Evolutionary conservation across 2,113 vertebrate genomes (phyloP), one percentile per base, ranked within the genome.

Genomic region (Meleagris gallopavo): DNA sequence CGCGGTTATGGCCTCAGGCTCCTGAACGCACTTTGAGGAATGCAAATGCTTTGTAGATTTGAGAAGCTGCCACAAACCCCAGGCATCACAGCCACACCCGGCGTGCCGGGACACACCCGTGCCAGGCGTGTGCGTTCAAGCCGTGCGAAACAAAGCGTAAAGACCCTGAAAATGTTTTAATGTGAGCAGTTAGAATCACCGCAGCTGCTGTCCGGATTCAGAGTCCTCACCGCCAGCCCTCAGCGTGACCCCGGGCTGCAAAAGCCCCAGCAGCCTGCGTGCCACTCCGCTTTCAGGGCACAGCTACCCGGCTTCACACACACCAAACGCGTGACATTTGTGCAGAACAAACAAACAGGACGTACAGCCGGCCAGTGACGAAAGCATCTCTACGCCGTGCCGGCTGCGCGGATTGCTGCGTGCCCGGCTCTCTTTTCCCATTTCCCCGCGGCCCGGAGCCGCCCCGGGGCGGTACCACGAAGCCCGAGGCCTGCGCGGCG

Each of bases 381-480:
- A 36, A 34, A 25, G 64, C 65, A 6, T 22, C 54, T 10, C 5
- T 13, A 25, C 40, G 40, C 62, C 21, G 18, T 8, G 24, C 36
- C 2, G 70, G 86, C 32, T 34, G 22, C 12, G 48, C 2, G 29
- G 1, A 8, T 60, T 14, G 52, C 43, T 3, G 52, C 9, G 34
- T 17, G 36, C 36, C 36, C 21, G 15, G 29, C 30, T 12, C 55
- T 55, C 54, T 30, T 57, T 19, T 57, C 30, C 29, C 54, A 19
- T 57, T 32, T 57, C 54, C 55, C 32, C 55, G 30, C 55, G 18
- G 55, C 54, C 94, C 45, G n/a, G 87, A 77, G 86, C 88, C 94
- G 90, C 92, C 83, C 87, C 85, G 78, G 88, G 93, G 95, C 86
- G 95, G 95, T 91, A 86, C 95, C 85, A 60, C 88, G 32, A 29